phyloP scores from a whole-genome alignment of 2,113 vertebrate species.

The Serilophus lunatus region DNA sequence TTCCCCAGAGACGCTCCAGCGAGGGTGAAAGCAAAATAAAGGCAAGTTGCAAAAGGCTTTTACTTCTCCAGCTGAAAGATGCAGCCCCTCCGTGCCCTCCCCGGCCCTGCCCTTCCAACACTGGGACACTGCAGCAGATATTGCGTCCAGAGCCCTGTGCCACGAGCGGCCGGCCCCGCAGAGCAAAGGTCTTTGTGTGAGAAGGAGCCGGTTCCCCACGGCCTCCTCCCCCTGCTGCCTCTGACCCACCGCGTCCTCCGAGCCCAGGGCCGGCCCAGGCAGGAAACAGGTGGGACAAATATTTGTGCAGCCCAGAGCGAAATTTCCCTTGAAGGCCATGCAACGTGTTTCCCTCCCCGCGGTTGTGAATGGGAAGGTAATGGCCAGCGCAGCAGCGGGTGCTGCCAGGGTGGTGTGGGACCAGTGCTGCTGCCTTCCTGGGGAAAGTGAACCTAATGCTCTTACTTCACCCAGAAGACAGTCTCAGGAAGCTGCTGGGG shows the following conservation, averaged over 20 bases:
- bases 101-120: not conserved
- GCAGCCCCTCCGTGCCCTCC: not conserved
- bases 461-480: not conserved
- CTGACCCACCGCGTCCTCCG: slow-evolving; percentile 41
- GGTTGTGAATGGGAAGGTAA: slow-evolving; percentile 2
- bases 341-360: slow-evolving; percentile 49
- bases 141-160: not conserved
- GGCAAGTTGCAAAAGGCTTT: not conserved
- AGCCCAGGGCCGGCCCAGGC: slow-evolving; percentile 20
- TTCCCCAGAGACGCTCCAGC: not conserved
- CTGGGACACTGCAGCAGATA: not conserved
- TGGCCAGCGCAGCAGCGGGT: slow-evolving; percentile 29
- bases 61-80: not conserved
- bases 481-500: not conserved
- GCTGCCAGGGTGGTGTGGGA: not conserved
- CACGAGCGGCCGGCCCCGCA: not conserved
- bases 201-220: not conserved
- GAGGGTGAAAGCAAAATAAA: not conserved
- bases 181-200: not conserved
- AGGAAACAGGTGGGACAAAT: slow-evolving; percentile 68
- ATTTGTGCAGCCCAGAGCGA: slow-evolving; percentile 50
- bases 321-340: slow-evolving; percentile 45
- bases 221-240: slow-evolving; percentile 24
- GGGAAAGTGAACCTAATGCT: not conserved
- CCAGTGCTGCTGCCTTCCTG: not conserved